Base-by-base conservation (phyloP, 2,888 invertebrate genomes). In the Bimastos eiseni region DNA sequence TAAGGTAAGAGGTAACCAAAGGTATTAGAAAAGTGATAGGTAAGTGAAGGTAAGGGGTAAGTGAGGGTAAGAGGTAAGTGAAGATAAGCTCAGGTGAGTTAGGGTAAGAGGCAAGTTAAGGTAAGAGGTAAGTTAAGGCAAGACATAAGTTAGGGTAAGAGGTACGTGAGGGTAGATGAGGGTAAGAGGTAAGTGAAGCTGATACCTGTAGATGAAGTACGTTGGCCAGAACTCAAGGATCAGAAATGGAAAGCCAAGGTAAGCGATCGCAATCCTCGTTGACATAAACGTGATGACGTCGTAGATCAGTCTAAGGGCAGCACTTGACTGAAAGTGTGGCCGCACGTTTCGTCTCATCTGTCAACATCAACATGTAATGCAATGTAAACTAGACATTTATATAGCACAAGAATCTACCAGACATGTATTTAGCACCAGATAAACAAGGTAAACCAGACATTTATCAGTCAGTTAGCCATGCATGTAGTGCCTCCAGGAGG, bases 191-290 rank as follows among this genome's bases (percentile, higher is more conserved):
- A 41, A 41, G 8, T 6, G 6, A 49, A 21, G 49, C 21, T 49
- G 24, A 49, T 6, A 98, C 98, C 97, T 96, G 95, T 97, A 98
- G 93, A 98, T 96, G 91, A 96, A 96, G 91, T 98, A 95, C 93
- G 97, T 97, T 70, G 97, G 97, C 95, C 96, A 96, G 93, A 98
- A 97, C 94, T 98, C 97, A 93, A 99, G 96, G 92, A 98, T 96
- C 92, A 98, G 97, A 95, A 99, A 99, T 93, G 98, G 97, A 95
- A 98, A 98, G 88, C 98, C 97, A 90, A 97, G 96, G 95, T 99
- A 99, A 55, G 97, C 97, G 96, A 99, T 97, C 91, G 97, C 96
- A 90, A 98, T 95, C 93, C 98, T 96, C 34, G 98, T 98, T 83
- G 97, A 96, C 44, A 97, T 94, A 94, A 98, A 97, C 84, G 98